These are phyloP conservation scores for Heliconius erato DNA, from an alignment of 2,888 invertebrate genomes.

Conservation along the genomic window DNA sequence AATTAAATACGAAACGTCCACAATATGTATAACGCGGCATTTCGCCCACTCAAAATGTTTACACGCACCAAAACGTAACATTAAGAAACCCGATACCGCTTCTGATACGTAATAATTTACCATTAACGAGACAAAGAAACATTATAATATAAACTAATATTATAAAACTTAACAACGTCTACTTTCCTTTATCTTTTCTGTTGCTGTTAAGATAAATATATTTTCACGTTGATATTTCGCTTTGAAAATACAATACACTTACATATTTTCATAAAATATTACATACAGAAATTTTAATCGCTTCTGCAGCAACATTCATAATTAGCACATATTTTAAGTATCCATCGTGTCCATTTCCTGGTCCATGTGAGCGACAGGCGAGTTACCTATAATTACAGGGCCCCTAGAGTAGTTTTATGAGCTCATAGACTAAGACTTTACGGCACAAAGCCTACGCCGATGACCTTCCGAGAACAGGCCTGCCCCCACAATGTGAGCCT, in stretches of 20 bases:
- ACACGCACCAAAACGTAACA: conserved; percentile 40
- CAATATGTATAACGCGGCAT: conserved; percentile 49
- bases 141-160: conserved; percentile 18
- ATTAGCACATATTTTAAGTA: conserved; percentile 51
- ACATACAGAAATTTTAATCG: neutral
- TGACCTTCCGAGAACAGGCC: conserved; percentile 81
- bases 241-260: neutral
- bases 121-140: conserved; percentile 34
- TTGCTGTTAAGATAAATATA: conserved; percentile 13
- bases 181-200: conserved; percentile 9
- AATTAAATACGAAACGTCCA: conserved; percentile 52
- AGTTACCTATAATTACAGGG: conserved; percentile 70
- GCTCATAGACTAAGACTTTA: conserved; percentile 69
- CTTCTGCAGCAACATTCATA: conserved; percentile 42
- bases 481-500: conserved; percentile 62
- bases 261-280: neutral
- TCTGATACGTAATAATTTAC: conserved; percentile 36
- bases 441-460: conserved; percentile 64
- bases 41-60: conserved; percentile 51
- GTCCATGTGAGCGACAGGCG: conserved; percentile 58
- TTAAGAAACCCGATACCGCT: conserved; percentile 37
- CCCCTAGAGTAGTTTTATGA: conserved; percentile 69
- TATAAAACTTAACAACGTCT: conserved; percentile 24
- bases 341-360: conserved; percentile 61
- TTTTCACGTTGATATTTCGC: neutral